Conservation (phyloP, 2,113 vertebrate species). For the Xenopus laevis region DNA sequence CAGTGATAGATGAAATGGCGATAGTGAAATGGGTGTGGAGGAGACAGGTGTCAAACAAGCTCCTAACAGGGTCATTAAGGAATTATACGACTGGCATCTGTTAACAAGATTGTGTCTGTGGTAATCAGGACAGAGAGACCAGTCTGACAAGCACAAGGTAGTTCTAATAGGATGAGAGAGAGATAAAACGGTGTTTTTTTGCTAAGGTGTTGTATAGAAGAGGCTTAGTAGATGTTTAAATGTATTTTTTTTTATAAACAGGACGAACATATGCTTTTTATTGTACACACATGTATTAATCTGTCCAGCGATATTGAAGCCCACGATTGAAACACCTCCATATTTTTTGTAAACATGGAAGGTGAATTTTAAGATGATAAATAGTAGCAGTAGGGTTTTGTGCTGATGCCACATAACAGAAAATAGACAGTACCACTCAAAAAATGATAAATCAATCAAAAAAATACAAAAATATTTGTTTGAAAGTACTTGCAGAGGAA, state of each 20-base stretch:
- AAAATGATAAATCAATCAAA: too few species aligned
- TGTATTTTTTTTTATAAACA: not conserved
- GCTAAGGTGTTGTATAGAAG: not conserved
- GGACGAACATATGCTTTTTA: not conserved
- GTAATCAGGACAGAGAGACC: constrained; percentile 29
- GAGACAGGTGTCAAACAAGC: constrained; percentile 10
- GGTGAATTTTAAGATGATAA: too few species aligned
- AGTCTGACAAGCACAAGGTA: constrained; percentile 18
- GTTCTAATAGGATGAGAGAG: constrained; percentile 31
- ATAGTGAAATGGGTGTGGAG: constrained; percentile 8
- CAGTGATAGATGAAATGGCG: too few species aligned
- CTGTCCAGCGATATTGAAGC: not conserved
- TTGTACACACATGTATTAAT: not conserved
- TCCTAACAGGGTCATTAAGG: constrained; percentile 42
- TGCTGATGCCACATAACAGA: too few species aligned
- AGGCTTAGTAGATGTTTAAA: not conserved
- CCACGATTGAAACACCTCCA: too few species aligned
- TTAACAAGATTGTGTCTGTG: constrained; percentile 32
- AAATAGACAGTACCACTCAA: too few species aligned
- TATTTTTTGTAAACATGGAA: too few species aligned
- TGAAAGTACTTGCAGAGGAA: too few species aligned
- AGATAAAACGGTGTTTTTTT: not conserved
- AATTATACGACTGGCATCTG: constrained; percentile 36
- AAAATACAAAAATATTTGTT: too few species aligned
- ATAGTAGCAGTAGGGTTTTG: too few species aligned